Conservation (phyloP, 2,888 invertebrate species). For the Drosophila anomalata region DNA sequence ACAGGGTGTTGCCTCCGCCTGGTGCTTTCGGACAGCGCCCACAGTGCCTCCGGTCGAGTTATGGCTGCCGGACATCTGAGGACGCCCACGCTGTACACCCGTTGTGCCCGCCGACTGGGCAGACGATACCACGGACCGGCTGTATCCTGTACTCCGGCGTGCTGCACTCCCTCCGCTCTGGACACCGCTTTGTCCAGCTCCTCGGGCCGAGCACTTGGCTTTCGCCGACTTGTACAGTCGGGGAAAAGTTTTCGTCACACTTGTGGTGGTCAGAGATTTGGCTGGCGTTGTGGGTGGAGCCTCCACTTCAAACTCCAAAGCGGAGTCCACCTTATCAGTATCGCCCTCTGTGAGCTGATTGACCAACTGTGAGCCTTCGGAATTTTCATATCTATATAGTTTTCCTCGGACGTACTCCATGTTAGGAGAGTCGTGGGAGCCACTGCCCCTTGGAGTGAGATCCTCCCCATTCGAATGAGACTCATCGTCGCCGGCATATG, state of each 20-base stretch:
- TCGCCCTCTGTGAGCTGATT: conserved; percentile 20
- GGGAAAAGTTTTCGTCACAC: conserved; percentile 26
- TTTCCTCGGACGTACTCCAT: conserved; percentile 21
- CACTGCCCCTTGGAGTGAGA: not conserved
- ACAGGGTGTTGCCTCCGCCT: not conserved
- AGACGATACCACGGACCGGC: not conserved
- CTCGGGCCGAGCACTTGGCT: conserved; percentile 25
- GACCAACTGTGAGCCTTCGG: conserved; percentile 10
- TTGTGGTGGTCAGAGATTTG: conserved; percentile 16
- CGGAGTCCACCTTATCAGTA: not conserved
- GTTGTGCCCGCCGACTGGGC: not conserved
- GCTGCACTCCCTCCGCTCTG: conserved; percentile 2
- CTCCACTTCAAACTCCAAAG: conserved; percentile 3
- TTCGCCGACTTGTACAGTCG: conserved; percentile 41
- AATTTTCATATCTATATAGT: conserved; percentile 19
- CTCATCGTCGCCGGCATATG: conserved; percentile 20
- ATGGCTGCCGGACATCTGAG: not conserved
- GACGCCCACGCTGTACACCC: not conserved
- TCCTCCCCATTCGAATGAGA: conserved; percentile 16
- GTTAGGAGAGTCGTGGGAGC: conserved; percentile 1
- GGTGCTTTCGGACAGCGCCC: not conserved
- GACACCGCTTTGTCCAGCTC: not conserved
- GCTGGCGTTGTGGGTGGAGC: conserved; percentile 21
- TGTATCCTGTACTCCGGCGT: not conserved
- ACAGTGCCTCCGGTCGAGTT: not conserved